Base-by-base conservation (phyloP, 2,888 invertebrate genomes). In the Ormyrus pomaceus region DNA sequence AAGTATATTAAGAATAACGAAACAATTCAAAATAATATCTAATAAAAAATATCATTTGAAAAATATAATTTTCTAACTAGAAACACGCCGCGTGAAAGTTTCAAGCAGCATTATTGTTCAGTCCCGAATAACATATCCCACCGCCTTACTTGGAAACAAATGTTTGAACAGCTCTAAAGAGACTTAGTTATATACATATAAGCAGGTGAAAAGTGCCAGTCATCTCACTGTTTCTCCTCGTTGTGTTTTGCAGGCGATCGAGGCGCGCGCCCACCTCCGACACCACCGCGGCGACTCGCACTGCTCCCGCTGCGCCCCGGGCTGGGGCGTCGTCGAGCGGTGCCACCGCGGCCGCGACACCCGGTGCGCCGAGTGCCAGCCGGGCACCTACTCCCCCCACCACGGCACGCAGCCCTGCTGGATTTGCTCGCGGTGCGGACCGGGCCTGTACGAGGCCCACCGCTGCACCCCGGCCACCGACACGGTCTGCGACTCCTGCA, bases 401-500 rank as follows among this genome's bases (percentile, higher is more conserved):
- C 91, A 91, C 86, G 90, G 89, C 71, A 87, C 85, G 46, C 90
- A 89, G 72, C 89, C 91, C 10, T 91, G 91, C 78, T 90, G 90
- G 91, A 88, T 91, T 53, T 91, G 91, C 83, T 91, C 91, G 34
- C 86, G 90, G 56, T 91, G 91, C 80, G 91, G 91, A 0, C 88
- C 88, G 0, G 91, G 91, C 7, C 84, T 91, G n/a, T 91, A 90
- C 87, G 91, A 91, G 82, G 91, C 91, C 0, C 90, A 90, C 81
- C 87, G 90, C 2, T 91, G 91, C 83, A 87, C 86, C n/a, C 70
- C 87, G 0, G 86, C 83, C 9, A 83, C 87, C 34, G 91, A 91
- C 85, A 91, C 91, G 8, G 86, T 91, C 13, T 91, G 91, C 84
- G 91, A 91, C 79, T 90, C 90, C 34, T 91, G 91, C 77, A 87